phyloP scores from a whole-genome alignment of 2,113 vertebrate genomes.

The Ochotona princeps region DNA sequence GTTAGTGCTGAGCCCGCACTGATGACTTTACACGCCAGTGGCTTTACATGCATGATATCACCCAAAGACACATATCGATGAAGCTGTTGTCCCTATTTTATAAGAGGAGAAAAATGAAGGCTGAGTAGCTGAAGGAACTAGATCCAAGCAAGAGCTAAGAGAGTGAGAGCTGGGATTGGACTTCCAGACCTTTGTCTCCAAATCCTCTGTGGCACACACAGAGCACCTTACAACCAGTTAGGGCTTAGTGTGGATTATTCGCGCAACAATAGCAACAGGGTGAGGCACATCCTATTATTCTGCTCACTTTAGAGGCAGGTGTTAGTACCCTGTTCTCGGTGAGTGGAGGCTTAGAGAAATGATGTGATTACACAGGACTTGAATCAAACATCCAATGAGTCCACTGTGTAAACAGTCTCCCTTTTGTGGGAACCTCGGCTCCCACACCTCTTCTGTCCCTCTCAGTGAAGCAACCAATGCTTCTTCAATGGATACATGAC shows the following conservation, averaged over 20 bases:
- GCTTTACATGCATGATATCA: background rate
- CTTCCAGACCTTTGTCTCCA: background rate
- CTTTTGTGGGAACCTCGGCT: background rate
- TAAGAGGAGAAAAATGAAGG: conserved; percentile 23
- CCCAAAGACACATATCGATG: background rate
- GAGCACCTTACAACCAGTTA: background rate
- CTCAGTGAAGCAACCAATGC: background rate
- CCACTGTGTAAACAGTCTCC: background rate
- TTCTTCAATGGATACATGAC: background rate
- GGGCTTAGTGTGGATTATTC: conserved; percentile 2
- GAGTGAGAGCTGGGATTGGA: conserved; percentile 34
- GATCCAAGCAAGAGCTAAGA: background rate
- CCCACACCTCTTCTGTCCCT: background rate
- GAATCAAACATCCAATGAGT: background rate
- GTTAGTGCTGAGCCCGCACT: background rate
- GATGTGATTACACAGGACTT: background rate
- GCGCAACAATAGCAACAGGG: background rate
- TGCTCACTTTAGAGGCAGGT: conserved; percentile 8
- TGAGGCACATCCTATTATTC: conserved; percentile 10
- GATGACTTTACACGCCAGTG: background rate
- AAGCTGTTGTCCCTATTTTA: conserved; percentile 40
- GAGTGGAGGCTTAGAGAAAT: conserved; percentile 47
- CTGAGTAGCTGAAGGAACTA: background rate
- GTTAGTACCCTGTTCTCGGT: conserved; percentile 37
- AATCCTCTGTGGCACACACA: background rate